phyloP scores from a whole-genome alignment of 2,113 vertebrate species.

The Rhinoderma darwinii region DNA sequence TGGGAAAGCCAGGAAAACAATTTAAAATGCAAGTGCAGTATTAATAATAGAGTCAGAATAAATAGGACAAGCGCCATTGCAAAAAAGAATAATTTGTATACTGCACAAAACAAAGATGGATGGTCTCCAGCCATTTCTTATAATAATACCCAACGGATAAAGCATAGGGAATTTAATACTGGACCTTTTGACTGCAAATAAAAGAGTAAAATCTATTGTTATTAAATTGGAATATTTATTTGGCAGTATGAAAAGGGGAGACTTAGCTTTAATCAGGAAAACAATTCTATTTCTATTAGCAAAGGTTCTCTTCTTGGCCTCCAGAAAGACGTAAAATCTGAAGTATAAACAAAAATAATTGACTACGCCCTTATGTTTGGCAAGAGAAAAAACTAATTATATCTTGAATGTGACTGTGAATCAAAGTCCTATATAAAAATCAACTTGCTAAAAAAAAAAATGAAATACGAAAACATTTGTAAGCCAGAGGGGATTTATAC shows the following conservation, averaged over 20 bases:
- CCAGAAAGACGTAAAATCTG: neutral
- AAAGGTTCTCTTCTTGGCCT: neutral
- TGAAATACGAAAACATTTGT: neutral
- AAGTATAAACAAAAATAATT: slow-evolving; percentile 39
- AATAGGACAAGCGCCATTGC: neutral
- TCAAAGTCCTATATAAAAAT: neutral
- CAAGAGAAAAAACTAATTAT: slow-evolving; percentile 5
- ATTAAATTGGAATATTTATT: slow-evolving; percentile 19
- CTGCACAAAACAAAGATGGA: slow-evolving; percentile 22
- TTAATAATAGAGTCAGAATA: slow-evolving; percentile 18
- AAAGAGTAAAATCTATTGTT: slow-evolving; percentile 5
- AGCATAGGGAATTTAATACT: neutral
- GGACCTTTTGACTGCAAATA: slow-evolving; percentile 6
- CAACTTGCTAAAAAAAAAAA: neutral
- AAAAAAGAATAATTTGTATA: slow-evolving; percentile 10
- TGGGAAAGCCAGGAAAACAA: neutral
- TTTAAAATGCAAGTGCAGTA: slow-evolving; percentile 19
- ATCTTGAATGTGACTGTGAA: neutral
- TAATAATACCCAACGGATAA: neutral
- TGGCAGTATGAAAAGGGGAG: neutral
- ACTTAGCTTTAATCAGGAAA: slow-evolving; percentile 1
- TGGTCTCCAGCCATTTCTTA: neutral
- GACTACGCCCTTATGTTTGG: neutral
- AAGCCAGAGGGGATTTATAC: neutral
- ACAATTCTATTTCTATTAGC: neutral